Conservation (phyloP, 1,140 invertebrate species). For the Drosophila ficusphila region DNA sequence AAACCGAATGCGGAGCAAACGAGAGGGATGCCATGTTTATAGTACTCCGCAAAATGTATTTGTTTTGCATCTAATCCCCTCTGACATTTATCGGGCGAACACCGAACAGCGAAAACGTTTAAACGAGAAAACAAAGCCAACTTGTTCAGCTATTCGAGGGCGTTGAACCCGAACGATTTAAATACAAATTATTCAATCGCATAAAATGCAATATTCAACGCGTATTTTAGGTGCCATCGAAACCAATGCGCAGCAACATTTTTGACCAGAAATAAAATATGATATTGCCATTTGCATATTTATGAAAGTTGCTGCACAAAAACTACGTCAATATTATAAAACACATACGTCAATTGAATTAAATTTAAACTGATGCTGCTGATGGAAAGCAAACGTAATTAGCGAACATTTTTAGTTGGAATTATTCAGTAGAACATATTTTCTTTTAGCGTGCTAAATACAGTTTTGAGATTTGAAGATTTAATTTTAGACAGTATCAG, state of each 20-base stretch:
- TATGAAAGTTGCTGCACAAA: slow-evolving; percentile 15
- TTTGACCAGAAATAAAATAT: background rate
- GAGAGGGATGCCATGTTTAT: background rate
- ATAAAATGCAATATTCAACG: slow-evolving; percentile 27
- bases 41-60: slow-evolving; percentile 20
- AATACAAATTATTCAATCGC: slow-evolving; percentile 31
- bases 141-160: slow-evolving; percentile 27
- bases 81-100: slow-evolving; percentile 29
- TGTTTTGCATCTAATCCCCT: slow-evolving; percentile 41
- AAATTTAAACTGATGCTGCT: background rate
- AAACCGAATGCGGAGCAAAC: background rate
- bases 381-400: slow-evolving; percentile 2
- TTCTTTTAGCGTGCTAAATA: background rate
- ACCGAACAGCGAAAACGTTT: slow-evolving; percentile 18
- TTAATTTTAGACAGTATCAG: background rate
- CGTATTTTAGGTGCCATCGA: slow-evolving; percentile 1
- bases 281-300: slow-evolving; percentile 13
- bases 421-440: background rate
- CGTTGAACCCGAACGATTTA: slow-evolving; percentile 22
- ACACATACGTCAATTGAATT: slow-evolving; percentile 15
- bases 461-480: background rate
- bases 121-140: slow-evolving; percentile 1
- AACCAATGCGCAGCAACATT: slow-evolving; percentile 6
- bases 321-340: slow-evolving; percentile 1
- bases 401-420: too few species aligned